These are phyloP conservation scores for Rhimphoctona megacephalus DNA, from an alignment of 2,888 invertebrate species.

Conservation along the genomic window DNA sequence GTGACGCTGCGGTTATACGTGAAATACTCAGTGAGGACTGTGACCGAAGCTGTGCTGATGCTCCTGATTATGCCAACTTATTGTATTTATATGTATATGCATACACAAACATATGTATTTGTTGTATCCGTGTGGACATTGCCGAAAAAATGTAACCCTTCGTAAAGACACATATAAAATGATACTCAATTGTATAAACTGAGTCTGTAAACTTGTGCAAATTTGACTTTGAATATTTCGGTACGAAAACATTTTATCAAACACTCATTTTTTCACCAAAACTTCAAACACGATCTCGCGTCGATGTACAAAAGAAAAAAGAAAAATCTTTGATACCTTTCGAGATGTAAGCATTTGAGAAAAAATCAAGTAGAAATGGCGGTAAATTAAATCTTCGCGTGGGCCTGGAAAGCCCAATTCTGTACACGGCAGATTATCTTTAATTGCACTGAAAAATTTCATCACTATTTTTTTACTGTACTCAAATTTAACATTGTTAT, in stretches of 20 bases:
- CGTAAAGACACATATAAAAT: not conserved
- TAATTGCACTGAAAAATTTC: too few species aligned
- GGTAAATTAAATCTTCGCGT: too few species aligned
- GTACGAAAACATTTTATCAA: not conserved
- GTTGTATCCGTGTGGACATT: not conserved
- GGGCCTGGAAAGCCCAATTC: too few species aligned
- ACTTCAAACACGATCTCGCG: not conserved
- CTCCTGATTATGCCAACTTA: conserved; percentile 59
- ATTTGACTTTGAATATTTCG: not conserved
- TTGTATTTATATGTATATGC: not conserved
- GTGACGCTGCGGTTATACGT: conserved; percentile 66
- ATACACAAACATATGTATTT: conserved; percentile 7
- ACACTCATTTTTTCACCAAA: not conserved
- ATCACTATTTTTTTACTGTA: too few species aligned
- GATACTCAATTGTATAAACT: not conserved
- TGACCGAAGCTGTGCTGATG: conserved; percentile 57
- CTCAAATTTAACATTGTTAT: too few species aligned
- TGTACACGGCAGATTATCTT: too few species aligned
- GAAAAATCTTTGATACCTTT: too few species aligned
- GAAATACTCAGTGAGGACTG: conserved; percentile 50
- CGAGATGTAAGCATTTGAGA: too few species aligned
- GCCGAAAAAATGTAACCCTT: not conserved
- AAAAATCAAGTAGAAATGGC: too few species aligned
- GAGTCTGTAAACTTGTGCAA: not conserved
- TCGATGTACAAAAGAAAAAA: too few species aligned